Conservation (phyloP, 2,888 invertebrate genomes). For the Pyrocoelia pectoralis region DNA sequence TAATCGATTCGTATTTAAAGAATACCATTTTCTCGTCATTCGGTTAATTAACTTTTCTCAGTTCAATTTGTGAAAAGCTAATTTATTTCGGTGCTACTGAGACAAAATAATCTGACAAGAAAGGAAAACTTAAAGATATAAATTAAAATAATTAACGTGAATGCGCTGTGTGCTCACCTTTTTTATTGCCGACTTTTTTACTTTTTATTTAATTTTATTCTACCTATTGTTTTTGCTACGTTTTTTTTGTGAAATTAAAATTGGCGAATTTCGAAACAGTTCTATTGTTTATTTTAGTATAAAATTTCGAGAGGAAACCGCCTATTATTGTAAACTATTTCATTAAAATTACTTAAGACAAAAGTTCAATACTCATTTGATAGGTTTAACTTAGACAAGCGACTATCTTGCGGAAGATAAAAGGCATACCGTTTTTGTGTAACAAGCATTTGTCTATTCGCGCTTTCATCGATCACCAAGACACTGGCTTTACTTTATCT, state of each 20-base stretch:
- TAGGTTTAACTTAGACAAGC: constrained; percentile 43
- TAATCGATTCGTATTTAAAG: constrained; percentile 41
- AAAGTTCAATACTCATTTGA: neutral
- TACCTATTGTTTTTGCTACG: constrained; percentile 40
- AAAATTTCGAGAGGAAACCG: neutral
- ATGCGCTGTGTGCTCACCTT: constrained; percentile 45
- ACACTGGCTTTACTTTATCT: constrained; percentile 59
- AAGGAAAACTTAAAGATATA: constrained; percentile 49
- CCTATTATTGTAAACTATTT: neutral
- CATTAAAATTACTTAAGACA: neutral
- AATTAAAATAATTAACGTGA: constrained; percentile 54
- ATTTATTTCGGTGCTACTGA: constrained; percentile 51
- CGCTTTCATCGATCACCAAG: constrained; percentile 56
- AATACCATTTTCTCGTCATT: constrained; percentile 47
- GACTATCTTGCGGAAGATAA: constrained; percentile 54
- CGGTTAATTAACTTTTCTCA: constrained; percentile 54
- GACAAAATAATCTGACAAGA: constrained; percentile 52
- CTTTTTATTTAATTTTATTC: constrained; percentile 43
- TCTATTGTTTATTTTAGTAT: constrained; percentile 18
- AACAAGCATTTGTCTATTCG: constrained; percentile 55
- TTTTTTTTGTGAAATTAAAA: constrained; percentile 41
- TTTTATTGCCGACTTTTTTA: constrained; percentile 41
- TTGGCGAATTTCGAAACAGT: constrained; percentile 39
- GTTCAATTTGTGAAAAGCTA: constrained; percentile 52
- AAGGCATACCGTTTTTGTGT: constrained; percentile 57